These are phyloP conservation scores for Montipora cactus DNA, from an alignment of 64 coral and sea anemone genomes.

Conservation along the genomic window DNA sequence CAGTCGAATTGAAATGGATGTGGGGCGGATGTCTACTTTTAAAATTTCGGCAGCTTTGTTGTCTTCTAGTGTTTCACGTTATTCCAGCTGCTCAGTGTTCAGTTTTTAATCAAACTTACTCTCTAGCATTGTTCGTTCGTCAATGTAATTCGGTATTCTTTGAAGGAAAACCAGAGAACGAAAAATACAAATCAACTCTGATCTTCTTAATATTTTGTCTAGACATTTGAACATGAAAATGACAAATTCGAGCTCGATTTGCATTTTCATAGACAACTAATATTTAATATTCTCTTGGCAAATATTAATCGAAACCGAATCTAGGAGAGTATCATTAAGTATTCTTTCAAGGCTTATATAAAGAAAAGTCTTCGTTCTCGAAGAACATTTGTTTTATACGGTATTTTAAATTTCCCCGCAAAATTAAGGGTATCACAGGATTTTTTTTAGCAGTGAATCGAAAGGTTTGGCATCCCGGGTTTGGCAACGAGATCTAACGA, in stretches of 20 bases:
- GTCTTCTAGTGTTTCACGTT: background rate
- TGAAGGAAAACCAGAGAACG: background rate
- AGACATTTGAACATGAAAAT: constrained; percentile 28
- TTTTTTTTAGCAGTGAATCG: too few species aligned
- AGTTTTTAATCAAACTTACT: background rate
- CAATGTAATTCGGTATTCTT: background rate
- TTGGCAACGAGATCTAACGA: background rate
- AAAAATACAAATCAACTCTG: background rate
- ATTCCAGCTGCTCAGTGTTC: background rate
- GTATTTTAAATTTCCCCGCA: background rate
- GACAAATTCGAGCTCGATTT: background rate
- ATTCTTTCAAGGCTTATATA: background rate
- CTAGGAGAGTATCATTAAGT: background rate
- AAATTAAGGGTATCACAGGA: too few species aligned
- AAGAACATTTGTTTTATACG: background rate
- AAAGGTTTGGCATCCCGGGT: background rate
- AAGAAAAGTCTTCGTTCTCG: background rate
- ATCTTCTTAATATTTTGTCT: constrained; percentile 2
- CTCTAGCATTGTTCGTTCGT: background rate
- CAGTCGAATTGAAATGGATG: background rate
- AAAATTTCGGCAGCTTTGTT: background rate
- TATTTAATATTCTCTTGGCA: background rate
- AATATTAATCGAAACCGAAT: background rate
- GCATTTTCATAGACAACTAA: background rate
- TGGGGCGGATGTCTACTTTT: background rate